Conservation (phyloP, 2,888 invertebrate genomes). For the Macaria liturata region DNA sequence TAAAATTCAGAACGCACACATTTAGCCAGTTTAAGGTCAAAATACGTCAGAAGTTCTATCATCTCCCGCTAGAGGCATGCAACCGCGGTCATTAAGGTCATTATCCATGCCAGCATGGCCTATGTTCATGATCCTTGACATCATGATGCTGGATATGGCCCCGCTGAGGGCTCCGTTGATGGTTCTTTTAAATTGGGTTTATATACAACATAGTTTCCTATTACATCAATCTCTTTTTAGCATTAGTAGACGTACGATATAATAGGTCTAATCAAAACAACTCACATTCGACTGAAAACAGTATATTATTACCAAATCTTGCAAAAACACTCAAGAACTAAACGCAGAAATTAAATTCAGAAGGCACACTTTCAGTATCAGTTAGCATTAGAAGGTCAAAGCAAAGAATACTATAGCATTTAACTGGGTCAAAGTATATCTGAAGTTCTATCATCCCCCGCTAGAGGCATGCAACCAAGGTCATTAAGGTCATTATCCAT, state of each 20-base stretch:
- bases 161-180: constrained; percentile 53
- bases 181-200: constrained; percentile 40
- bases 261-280: not conserved
- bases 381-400: too few relatives aligned
- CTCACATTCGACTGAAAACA: not conserved
- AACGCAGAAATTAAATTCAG: too few relatives aligned
- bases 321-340: not conserved
- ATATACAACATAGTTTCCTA: too few relatives aligned
- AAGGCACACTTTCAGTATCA: too few relatives aligned
- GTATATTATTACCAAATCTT: constrained; percentile 1
- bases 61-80: constrained; percentile 4
- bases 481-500: constrained; percentile 42
- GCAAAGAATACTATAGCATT: too few relatives aligned
- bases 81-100: constrained; percentile 21
- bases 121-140: constrained; percentile 51
- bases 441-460: constrained; percentile 3
- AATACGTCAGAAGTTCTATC: constrained; percentile 4
- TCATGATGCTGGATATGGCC: constrained; percentile 40
- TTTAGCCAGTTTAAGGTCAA: not conserved
- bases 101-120: constrained; percentile 45
- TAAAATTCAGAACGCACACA: too few relatives aligned
- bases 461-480: constrained; percentile 8
- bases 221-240: too few relatives aligned
- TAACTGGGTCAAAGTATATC: constrained; percentile 2
- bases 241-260: too few relatives aligned